Evolutionary conservation across 2,797 vertebrate species (phyloP), one percentile per base, ranked within the genome.

Genomic region (Sebastes oblongus): DNA sequence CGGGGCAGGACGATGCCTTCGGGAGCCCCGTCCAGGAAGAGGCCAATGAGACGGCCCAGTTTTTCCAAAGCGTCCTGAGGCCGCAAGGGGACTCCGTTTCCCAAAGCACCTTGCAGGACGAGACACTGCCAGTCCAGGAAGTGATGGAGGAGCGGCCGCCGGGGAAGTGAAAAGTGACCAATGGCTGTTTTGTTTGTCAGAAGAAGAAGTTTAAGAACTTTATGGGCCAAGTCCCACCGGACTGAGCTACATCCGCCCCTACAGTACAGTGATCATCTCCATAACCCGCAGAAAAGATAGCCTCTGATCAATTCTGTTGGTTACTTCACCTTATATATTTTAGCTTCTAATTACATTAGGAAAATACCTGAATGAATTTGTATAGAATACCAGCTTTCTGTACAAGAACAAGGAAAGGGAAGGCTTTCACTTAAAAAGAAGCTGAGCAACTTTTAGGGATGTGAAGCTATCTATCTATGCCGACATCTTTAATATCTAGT

Each of bases 1-100:
- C 85, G 3, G 93, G 64, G 0, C 86, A 84, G 2, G 95, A 96
- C 1, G 96, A 96, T 66, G 95, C 94, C 0, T 95, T 97, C 56
- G 95, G 96, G 24, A 97, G 94, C 87, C 97, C 98, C 0, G 97
- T 98, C 65, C 98, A 99, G 92, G 98, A 99, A 77, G 96, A 99
- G 75, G 95, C 95, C 74, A 95, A 89, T 64, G 95, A 95, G 8
- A 96, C 96, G 12, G 96, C 94, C 30, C 85, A 8, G 1, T 89
- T 91, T 14, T 96, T 97, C 30, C 96, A 95, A 1, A 96, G 94
- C 77, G 76, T 79, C 67, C 80, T 56, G 6, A 82, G 84, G 72
- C 85, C 83, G 10, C 83, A 67, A 24, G 80, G 78, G 85, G 86
- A 91, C 73, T 84, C 79, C 12, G 50, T 83, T 55, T 79, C 82